Evolutionary conservation across 2,113 vertebrate genomes (phyloP).

Genomic region (Oophaga pumilio): DNA sequence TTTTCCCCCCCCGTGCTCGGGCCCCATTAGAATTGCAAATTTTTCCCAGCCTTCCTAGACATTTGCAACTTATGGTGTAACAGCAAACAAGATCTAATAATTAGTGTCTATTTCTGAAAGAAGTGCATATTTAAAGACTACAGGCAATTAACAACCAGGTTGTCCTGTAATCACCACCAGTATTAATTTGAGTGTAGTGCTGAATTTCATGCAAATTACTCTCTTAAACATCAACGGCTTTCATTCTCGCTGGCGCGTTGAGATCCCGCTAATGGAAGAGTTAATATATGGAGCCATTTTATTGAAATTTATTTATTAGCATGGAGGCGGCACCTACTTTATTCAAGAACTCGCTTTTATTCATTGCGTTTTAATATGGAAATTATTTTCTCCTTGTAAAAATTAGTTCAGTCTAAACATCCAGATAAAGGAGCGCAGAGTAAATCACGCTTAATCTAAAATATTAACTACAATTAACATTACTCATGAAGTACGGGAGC

Average conservation of each 20-base stretch:
- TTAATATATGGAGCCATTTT: conserved; percentile 52
- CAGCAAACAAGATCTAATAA: conserved; percentile 80
- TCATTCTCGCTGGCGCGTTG: not conserved
- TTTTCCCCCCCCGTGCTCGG: conserved; percentile 70
- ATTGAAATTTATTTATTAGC: conserved; percentile 54
- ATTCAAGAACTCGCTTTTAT: conserved; percentile 43
- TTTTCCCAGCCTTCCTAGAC: conserved; percentile 68
- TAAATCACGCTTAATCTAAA: conserved; percentile 30
- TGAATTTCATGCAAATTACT: conserved; percentile 76
- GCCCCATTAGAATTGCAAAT: conserved; percentile 82
- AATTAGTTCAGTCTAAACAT: conserved; percentile 37
- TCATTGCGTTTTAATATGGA: conserved; percentile 51
- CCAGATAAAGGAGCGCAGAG: conserved; percentile 8
- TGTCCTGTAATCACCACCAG: conserved; percentile 79
- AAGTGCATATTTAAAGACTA: conserved; percentile 78
- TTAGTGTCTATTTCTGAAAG: conserved; percentile 81
- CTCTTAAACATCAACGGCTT: conserved; percentile 62
- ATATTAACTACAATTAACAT: conserved; percentile 31
- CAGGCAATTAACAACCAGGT: conserved; percentile 77
- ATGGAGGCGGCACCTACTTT: conserved; percentile 44
- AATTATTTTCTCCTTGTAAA: conserved; percentile 26
- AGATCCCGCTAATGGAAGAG: conserved; percentile 49
- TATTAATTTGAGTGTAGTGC: conserved; percentile 61
- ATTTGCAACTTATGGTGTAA: conserved; percentile 76
- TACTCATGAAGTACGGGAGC: conserved; percentile 10